phyloP scores from a whole-genome alignment of 2,888 invertebrate genomes.

The Cabera pusaria region DNA sequence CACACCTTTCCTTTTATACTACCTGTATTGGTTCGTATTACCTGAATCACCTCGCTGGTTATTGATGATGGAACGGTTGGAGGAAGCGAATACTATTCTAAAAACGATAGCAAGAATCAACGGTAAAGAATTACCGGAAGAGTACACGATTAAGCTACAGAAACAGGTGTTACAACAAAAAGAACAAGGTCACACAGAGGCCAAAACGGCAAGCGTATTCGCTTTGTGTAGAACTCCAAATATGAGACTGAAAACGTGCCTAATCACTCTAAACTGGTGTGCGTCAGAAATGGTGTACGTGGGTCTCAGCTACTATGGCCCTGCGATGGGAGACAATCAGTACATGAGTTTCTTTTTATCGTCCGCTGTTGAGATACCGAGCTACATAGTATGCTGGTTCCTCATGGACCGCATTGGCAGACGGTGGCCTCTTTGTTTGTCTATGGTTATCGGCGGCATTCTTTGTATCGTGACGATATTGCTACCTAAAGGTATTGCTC shows the following conservation, averaged over 20 bases:
- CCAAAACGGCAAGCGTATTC: conserved; percentile 78
- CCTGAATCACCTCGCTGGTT: conserved; percentile 97
- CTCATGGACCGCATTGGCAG: conserved; percentile 95
- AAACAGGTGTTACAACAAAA: conserved; percentile 87
- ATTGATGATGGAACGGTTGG: conserved; percentile 90
- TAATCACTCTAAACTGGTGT: conserved; percentile 95
- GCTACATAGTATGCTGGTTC: conserved; percentile 93
- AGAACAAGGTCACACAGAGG: conserved; percentile 72
- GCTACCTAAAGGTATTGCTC: conserved; percentile 87
- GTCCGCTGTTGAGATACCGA: conserved; percentile 94
- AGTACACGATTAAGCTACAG: conserved; percentile 88
- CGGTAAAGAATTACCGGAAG: conserved; percentile 88
- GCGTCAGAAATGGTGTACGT: conserved; percentile 96
- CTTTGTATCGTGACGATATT: conserved; percentile 93
- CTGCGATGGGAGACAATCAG: conserved; percentile 93
- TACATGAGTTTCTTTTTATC: conserved; percentile 95
- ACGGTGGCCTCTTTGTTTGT: conserved; percentile 93
- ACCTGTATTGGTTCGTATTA: conserved; percentile 92
- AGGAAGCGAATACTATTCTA: conserved; percentile 91
- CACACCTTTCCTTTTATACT: conserved; percentile 92
- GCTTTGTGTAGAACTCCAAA: conserved; percentile 92
- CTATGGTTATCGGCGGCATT: conserved; percentile 93
- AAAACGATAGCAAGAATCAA: conserved; percentile 91
- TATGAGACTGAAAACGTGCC: conserved; percentile 92
- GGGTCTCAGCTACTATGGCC: conserved; percentile 95